phyloP scores from a whole-genome alignment of 2,888 invertebrate genomes.

The Pachydiplax longipennis region DNA sequence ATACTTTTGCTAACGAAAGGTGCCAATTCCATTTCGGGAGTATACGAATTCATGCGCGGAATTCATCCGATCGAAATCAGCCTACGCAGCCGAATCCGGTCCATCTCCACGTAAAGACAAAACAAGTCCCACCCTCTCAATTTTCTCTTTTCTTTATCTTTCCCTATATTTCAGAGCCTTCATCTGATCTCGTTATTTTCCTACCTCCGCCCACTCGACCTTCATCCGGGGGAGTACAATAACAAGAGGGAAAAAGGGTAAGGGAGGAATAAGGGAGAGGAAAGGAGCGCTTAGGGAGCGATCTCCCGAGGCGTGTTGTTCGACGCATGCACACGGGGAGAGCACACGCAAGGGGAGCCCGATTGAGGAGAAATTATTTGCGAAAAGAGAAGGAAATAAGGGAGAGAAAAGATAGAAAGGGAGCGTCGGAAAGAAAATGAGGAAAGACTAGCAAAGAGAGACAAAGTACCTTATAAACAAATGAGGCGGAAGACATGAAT shows the following conservation, averaged over 20 bases:
- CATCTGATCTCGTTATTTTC: slow-evolving; percentile 1
- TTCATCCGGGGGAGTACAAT: background rate
- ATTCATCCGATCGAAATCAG: background rate
- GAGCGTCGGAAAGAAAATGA: background rate
- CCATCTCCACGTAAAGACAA: background rate
- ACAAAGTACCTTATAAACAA: too few relatives aligned
- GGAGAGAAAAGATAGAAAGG: background rate
- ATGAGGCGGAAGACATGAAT: too few relatives aligned
- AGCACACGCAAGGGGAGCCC: background rate
- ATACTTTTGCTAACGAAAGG: background rate
- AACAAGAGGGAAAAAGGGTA: background rate
- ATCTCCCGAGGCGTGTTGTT: background rate
- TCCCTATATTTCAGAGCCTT: background rate
- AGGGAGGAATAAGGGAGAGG: background rate
- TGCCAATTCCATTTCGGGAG: background rate
- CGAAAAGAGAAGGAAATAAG: background rate
- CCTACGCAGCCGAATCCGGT: background rate
- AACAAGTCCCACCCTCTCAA: background rate
- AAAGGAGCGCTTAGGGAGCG: background rate
- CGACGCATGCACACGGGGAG: background rate
- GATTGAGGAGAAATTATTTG: background rate
- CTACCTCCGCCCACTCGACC: background rate
- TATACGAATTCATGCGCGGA: background rate
- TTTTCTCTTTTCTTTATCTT: background rate
- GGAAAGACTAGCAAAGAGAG: too few relatives aligned